Evolutionary conservation across 1,140 invertebrate genomes (phyloP), one percentile per base, ranked within the genome.

Genomic region (Ylistrum balloti): DNA sequence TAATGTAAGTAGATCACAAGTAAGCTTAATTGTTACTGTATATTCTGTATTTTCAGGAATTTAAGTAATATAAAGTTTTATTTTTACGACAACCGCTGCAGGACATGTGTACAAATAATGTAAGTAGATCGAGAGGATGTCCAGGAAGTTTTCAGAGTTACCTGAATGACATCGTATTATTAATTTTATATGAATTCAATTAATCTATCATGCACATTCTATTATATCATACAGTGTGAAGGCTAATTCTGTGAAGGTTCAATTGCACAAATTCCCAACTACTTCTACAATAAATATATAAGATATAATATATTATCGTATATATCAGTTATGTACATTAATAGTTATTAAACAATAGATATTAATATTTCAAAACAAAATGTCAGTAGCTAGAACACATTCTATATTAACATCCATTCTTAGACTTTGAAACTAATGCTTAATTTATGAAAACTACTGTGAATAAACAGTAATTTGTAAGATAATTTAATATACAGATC

Each of bases 221-320:
- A 28, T 74, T 28, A n/a, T 45, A 45, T 45, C 56, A 74, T 74
- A 74, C 56, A 74, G 56, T 74, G 56, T 74, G 28, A 74, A 74
- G 56, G 22, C 9, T 74, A 74, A 74, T n/a, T 28, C 9, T 28
- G 56, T 74, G 56, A 74, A 7, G 22, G 22, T 28, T 74, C 1
- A 74, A 74, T 74, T 74, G 56, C 56, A 74, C 56, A 74, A 74
- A 74, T 74, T 74, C 56, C 56, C 56, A 74, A 28, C 56, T 74
- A 74, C 56, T 74, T 74, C 56, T 74, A 74, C 22, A 28, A 74
- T 74, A 74, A 74, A 74, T 74, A 74, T 28, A 74, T 74, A 45
- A 28, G n/a, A 74, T 74, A n/a, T 28, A 5, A 74, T 74, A 74
- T 1, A 74, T 15, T 3, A 11, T 56, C 5, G 1, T 74, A 74